Conservation (phyloP, 2,888 invertebrate species). For the Apamea monoglypha region DNA sequence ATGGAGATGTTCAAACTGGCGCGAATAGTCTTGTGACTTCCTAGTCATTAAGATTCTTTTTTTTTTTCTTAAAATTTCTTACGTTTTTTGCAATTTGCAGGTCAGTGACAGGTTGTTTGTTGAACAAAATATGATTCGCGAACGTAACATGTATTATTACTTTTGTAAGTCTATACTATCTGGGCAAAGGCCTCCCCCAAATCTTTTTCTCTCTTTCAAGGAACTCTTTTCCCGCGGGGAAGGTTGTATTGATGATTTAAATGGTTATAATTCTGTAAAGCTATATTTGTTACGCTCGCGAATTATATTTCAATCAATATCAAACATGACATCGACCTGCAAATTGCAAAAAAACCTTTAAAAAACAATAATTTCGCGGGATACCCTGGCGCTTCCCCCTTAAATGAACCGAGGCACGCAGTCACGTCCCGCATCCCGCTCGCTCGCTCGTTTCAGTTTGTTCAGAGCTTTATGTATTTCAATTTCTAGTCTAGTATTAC, state of each 20-base stretch:
- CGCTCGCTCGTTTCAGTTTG: background rate
- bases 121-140: too few species aligned
- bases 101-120: background rate
- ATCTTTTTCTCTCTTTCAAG: too few species aligned
- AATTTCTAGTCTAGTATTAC: conserved; percentile 19
- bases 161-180: too few species aligned
- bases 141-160: too few species aligned
- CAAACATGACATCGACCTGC: too few species aligned
- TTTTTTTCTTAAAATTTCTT: background rate
- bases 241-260: background rate
- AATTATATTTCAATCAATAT: background rate
- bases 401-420: background rate
- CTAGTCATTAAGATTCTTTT: background rate
- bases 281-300: background rate
- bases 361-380: too few species aligned
- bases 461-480: conserved; percentile 5
- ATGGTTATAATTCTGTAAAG: background rate
- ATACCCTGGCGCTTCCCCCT: too few species aligned
- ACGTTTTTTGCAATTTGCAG: background rate
- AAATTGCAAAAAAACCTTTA: too few species aligned
- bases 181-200: too few species aligned
- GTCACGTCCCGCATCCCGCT: background rate
- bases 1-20: background rate
- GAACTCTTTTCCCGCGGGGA: too few species aligned
- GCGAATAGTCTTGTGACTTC: background rate